phyloP scores from a whole-genome alignment of 2,797 vertebrate species.

The Champsocephalus gunnari region DNA sequence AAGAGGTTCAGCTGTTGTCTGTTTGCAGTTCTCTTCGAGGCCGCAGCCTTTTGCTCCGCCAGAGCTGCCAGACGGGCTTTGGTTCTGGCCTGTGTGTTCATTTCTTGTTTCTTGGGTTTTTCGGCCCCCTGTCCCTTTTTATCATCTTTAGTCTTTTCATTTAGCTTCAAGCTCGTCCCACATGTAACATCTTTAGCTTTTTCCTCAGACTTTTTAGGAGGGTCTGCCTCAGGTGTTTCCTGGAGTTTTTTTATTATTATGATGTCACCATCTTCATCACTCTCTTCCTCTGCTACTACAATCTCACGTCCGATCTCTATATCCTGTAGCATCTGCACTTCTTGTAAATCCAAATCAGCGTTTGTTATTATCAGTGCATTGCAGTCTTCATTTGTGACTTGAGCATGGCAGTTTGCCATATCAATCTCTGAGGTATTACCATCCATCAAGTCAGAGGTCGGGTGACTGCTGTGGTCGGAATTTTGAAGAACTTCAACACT shows the following conservation, averaged over 20 bases:
- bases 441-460: slow-evolving; percentile 45
- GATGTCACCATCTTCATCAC: slow-evolving; percentile 66
- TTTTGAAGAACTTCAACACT: slow-evolving; percentile 59
- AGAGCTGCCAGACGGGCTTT: slow-evolving; percentile 85
- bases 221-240: slow-evolving; percentile 30
- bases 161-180: slow-evolving; percentile 30
- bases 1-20: slow-evolving; percentile 94
- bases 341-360: slow-evolving; percentile 54
- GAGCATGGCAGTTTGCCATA: slow-evolving; percentile 34
- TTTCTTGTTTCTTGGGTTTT: slow-evolving; percentile 85
- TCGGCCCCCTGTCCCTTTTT: slow-evolving; percentile 56
- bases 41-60: slow-evolving; percentile 84
- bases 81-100: slow-evolving; percentile 88
- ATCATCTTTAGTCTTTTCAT: slow-evolving; percentile 39
- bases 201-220: slow-evolving; percentile 39
- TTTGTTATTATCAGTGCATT: slow-evolving; percentile 22
- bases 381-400: slow-evolving; percentile 35
- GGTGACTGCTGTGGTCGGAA: slow-evolving; percentile 51
- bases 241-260: slow-evolving; percentile 62
- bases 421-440: slow-evolving; percentile 54
- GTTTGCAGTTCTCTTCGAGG: slow-evolving; percentile 83
- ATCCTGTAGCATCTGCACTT: slow-evolving; percentile 77
- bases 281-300: slow-evolving; percentile 71
- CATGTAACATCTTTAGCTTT: slow-evolving; percentile 30
- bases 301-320: slow-evolving; percentile 83